phyloP scores from a whole-genome alignment of 1,140 invertebrate species.

The Odontomachus brunneus region DNA sequence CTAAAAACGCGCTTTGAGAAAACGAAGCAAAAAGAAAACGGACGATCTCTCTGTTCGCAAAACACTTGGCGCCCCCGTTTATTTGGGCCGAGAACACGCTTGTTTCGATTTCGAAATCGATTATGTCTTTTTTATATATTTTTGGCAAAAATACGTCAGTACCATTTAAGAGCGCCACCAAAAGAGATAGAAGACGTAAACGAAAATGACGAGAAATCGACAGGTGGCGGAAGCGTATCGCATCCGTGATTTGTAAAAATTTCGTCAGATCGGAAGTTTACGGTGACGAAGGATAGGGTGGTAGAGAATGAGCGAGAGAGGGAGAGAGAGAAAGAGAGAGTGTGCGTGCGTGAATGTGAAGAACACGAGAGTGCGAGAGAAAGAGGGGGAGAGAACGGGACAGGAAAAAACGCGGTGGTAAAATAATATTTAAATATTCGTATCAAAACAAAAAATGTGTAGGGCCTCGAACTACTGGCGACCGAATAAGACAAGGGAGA shows the following conservation, averaged over 20 bases:
- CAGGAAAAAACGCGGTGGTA: slow-evolving; percentile 72
- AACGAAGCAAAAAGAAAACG: slow-evolving; percentile 32
- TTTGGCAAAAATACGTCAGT: slow-evolving; percentile 86
- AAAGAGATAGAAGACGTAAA: slow-evolving; percentile 17
- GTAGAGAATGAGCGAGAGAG: slow-evolving; percentile 39
- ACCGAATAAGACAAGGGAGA: slow-evolving; percentile 74
- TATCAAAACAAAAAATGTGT: slow-evolving; percentile 84
- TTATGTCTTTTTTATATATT: slow-evolving; percentile 85
- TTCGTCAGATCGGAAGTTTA: slow-evolving; percentile 83
- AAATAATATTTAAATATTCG: slow-evolving; percentile 85
- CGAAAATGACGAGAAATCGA: slow-evolving; percentile 60
- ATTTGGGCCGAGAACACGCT: slow-evolving; percentile 80
- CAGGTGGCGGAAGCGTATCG: slow-evolving; percentile 78
- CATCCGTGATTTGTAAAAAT: slow-evolving; percentile 82
- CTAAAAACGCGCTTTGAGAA: slow-evolving; percentile 30
- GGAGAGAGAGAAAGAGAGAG: slow-evolving; percentile 65
- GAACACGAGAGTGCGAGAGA: slow-evolving; percentile 21
- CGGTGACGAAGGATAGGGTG: slow-evolving; percentile 61
- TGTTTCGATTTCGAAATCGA: slow-evolving; percentile 84
- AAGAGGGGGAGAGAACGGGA: slow-evolving; percentile 55
- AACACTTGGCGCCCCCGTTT: slow-evolving; percentile 80
- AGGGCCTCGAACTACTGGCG: slow-evolving; percentile 84
- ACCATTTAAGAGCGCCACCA: slow-evolving; percentile 84
- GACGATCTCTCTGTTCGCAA: slow-evolving; percentile 59
- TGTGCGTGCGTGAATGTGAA: not conserved